Evolutionary conservation across 1,140 invertebrate genomes (phyloP).

Genomic region (Cephus cinctus): DNA sequence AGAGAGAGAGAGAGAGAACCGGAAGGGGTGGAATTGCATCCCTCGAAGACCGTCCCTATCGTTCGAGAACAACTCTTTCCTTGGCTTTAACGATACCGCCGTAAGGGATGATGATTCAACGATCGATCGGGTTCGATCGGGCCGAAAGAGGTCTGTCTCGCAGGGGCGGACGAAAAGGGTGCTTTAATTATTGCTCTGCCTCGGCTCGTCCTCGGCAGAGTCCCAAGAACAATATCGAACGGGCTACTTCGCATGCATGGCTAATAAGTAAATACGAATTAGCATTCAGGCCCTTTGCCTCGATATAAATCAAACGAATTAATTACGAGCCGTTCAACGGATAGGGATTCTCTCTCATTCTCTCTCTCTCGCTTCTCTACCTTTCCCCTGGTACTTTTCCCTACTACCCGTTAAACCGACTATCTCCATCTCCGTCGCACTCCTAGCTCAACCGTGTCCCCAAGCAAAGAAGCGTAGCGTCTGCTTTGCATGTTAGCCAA

Average conservation of each 20-base stretch:
- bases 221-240: slow-evolving; percentile 16
- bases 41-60: no score
- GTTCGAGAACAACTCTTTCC: no score
- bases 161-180: background rate
- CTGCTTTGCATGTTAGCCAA: slow-evolving; percentile 36
- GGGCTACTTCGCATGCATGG: slow-evolving; percentile 28
- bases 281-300: slow-evolving; percentile 42
- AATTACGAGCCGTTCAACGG: slow-evolving; percentile 33
- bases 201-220: slow-evolving; percentile 5
- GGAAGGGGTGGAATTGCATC: no score
- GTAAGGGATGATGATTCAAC: background rate
- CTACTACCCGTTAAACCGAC: no score
- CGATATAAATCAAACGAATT: slow-evolving; percentile 46
- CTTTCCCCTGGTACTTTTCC: no score
- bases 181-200: slow-evolving; percentile 10
- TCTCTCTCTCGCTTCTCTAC: no score
- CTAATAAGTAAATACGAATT: slow-evolving; percentile 49
- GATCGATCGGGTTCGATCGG: background rate
- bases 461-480: slow-evolving; percentile 24
- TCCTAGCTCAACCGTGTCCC: slow-evolving; percentile 4
- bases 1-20: slow-evolving; percentile 17
- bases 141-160: background rate
- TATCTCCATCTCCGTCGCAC: no score
- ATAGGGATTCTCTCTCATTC: no score
- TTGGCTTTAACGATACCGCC: background rate